A percentile compares a stretch with the other conserved stretches of the same genome.
Evolutionary conservation across 1,140 invertebrate genomes (phyloP).

Genomic region (Trichoplusia ni): DNA sequence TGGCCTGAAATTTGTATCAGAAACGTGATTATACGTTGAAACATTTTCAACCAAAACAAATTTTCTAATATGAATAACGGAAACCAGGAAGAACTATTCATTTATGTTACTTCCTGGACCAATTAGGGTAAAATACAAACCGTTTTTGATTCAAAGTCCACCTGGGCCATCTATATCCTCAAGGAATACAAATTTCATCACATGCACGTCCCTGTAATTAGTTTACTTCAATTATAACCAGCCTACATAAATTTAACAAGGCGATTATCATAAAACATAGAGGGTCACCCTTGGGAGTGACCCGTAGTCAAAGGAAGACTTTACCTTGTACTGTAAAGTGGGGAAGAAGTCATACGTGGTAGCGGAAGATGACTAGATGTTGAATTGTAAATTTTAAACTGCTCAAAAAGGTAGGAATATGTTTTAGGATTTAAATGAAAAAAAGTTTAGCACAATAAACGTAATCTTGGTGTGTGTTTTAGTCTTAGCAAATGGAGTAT

Average conservation of each 20-base stretch:
- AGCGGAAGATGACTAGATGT: too few species aligned
- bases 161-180: neutral
- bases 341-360: slow-evolving; percentile 2
- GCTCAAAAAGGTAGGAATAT: neutral
- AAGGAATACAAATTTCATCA: slow-evolving; percentile 17
- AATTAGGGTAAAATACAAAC: too few species aligned
- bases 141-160: neutral
- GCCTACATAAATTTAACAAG: slow-evolving; percentile 43
- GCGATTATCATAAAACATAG: slow-evolving; percentile 49
- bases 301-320: slow-evolving; percentile 36
- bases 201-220: slow-evolving; percentile 27
- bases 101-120: too few species aligned
- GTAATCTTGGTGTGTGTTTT: too few species aligned
- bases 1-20: too few species aligned
- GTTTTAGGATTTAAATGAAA: too few species aligned
- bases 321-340: slow-evolving; percentile 25
- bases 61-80: too few species aligned
- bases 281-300: slow-evolving; percentile 36
- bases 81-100: too few species aligned
- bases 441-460: too few species aligned
- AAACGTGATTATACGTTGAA: too few species aligned
- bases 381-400: neutral
- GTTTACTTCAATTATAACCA: slow-evolving; percentile 36
- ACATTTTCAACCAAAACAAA: too few species aligned
- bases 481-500: too few species aligned